Conservation (phyloP, 2,113 vertebrate genomes). For the Parotia lawesii region DNA sequence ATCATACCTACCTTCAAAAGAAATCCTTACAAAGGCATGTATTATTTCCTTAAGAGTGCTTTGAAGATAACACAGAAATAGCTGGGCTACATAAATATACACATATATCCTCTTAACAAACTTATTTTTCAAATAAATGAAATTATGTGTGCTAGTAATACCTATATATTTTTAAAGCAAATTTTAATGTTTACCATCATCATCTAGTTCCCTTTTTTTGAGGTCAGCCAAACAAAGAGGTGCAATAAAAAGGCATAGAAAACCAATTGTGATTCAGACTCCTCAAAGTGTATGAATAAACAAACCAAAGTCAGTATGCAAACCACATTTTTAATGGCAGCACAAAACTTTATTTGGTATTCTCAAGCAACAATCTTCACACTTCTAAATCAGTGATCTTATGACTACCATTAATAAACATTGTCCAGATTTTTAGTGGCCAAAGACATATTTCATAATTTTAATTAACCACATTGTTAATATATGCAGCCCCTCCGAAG, state of each 20-base stretch:
- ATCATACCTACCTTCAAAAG: background rate
- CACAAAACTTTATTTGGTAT: background rate
- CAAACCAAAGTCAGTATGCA: background rate
- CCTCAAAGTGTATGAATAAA: background rate
- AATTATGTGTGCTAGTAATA: background rate
- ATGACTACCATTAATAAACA: background rate
- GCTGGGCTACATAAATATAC: background rate
- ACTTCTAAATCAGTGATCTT: background rate
- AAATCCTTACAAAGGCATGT: background rate
- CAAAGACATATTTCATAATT: background rate
- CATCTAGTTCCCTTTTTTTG: background rate
- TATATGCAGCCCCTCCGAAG: background rate
- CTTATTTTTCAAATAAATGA: background rate
- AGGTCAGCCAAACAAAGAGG: background rate
- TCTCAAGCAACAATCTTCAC: background rate
- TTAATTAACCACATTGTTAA: background rate
- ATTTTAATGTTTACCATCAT: background rate
- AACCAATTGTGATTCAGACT: background rate
- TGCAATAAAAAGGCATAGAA: background rate
- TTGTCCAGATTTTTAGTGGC: background rate
- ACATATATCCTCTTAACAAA: background rate
- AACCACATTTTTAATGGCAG: background rate
- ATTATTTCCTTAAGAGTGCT: background rate
- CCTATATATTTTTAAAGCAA: background rate
- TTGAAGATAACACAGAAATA: background rate